These are phyloP conservation scores for Dexiosoma caninum DNA, from an alignment of 2,888 invertebrate genomes.

Conservation along the genomic window DNA sequence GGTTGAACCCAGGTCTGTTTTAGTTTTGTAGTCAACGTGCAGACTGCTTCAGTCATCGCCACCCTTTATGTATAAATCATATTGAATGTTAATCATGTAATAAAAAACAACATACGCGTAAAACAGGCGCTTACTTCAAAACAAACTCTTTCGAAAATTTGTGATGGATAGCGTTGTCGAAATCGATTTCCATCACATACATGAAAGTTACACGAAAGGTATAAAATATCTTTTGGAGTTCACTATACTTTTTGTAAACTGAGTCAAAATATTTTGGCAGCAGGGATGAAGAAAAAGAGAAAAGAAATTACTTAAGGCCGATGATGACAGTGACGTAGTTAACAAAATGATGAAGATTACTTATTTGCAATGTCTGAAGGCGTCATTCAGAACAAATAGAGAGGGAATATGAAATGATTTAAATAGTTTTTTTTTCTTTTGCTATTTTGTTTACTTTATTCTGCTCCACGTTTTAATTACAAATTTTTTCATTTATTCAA, in stretches of 20 bases:
- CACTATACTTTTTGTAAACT: conserved; percentile 10
- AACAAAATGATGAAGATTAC: background rate
- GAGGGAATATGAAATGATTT: background rate
- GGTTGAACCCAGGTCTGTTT: no score
- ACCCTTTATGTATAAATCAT: no score
- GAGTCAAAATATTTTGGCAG: background rate
- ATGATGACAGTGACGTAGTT: conserved; percentile 55
- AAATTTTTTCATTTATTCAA: no score
- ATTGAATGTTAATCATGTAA: no score
- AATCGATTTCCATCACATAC: no score
- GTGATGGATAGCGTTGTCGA: no score
- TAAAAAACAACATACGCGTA: no score
- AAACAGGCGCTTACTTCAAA: no score
- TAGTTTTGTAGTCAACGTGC: no score
- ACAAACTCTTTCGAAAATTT: no score
- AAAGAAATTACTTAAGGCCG: conserved; percentile 12
- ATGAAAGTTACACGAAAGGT: background rate
- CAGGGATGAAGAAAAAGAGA: conserved; percentile 1
- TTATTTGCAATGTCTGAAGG: conserved; percentile 28
- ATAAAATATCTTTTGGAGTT: background rate
- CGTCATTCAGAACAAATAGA: background rate
- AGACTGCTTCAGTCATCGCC: no score
- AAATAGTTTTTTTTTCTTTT: no score
- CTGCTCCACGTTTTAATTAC: background rate
- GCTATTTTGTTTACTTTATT: background rate